Evolutionary conservation across 2,113 vertebrate species (phyloP).

Genomic region (Cairina moschata): DNA sequence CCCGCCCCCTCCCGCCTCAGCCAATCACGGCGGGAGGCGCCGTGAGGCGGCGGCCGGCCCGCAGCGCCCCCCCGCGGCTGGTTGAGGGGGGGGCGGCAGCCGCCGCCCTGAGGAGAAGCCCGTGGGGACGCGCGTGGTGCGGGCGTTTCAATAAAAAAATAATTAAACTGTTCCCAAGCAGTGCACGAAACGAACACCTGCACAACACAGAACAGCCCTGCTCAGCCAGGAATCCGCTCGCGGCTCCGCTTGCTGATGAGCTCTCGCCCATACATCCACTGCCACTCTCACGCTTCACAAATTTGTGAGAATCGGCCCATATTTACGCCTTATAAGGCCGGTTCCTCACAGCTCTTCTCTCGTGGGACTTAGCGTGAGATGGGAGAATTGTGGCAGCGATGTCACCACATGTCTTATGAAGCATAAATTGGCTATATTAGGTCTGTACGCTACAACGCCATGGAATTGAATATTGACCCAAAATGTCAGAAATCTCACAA

Average conservation of each 20-base stretch:
- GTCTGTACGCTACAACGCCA: background rate
- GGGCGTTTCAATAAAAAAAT: background rate
- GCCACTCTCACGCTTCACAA: background rate
- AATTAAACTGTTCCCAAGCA: background rate
- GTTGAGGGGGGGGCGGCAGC: no score
- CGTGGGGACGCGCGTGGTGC: background rate
- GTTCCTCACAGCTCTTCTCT: background rate
- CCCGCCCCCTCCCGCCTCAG: accelerated
- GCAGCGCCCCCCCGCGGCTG: no score
- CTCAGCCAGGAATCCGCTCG: background rate
- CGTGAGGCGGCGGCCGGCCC: no score
- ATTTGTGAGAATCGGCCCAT: background rate
- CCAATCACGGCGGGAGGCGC: background rate
- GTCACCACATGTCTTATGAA: background rate
- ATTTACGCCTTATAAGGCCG: background rate
- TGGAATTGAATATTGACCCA: background rate
- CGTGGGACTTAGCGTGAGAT: background rate
- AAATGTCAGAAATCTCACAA: background rate
- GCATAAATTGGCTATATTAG: background rate
- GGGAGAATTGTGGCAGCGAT: background rate
- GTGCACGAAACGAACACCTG: background rate
- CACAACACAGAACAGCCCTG: background rate
- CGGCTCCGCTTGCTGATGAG: background rate
- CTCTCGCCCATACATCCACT: background rate
- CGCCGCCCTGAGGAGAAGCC: no score